Conservation (phyloP, 2,888 invertebrate species). For the Lithophane socia region DNA sequence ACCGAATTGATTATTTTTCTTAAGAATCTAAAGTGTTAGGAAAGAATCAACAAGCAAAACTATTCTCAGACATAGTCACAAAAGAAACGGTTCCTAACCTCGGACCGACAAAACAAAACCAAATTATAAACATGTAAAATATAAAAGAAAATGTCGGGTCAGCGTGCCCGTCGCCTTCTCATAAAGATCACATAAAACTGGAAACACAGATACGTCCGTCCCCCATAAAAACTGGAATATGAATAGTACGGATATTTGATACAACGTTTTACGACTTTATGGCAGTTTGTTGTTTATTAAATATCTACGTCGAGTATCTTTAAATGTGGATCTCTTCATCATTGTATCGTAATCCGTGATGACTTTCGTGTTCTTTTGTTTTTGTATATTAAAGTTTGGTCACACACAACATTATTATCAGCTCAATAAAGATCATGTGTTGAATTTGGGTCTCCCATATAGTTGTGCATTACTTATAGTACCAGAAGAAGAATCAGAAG, state of each 20-base stretch:
- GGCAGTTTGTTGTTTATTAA: slow-evolving; percentile 81
- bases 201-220: slow-evolving; percentile 84
- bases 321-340: slow-evolving; percentile 49
- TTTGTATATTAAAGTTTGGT: not conserved
- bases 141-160: slow-evolving; percentile 73
- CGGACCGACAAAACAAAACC: slow-evolving; percentile 72
- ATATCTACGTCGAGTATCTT: slow-evolving; percentile 65
- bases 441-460: not conserved
- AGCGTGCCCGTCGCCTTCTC: slow-evolving; percentile 75
- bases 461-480: no score
- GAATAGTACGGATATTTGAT: slow-evolving; percentile 85
- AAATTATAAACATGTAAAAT: slow-evolving; percentile 78
- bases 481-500: no score
- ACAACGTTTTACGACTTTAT: slow-evolving; percentile 82
- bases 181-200: slow-evolving; percentile 85
- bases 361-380: slow-evolving; percentile 12
- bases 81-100: slow-evolving; percentile 26
- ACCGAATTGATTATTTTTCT: not conserved
- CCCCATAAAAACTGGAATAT: slow-evolving; percentile 85
- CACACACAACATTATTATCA: not conserved
- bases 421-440: not conserved
- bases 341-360: slow-evolving; percentile 43
- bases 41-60: slow-evolving; percentile 6
- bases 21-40: not conserved
- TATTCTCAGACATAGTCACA: slow-evolving; percentile 17